phyloP scores from a whole-genome alignment of 2,888 invertebrate species.

The Herminia tarsipennalis region DNA sequence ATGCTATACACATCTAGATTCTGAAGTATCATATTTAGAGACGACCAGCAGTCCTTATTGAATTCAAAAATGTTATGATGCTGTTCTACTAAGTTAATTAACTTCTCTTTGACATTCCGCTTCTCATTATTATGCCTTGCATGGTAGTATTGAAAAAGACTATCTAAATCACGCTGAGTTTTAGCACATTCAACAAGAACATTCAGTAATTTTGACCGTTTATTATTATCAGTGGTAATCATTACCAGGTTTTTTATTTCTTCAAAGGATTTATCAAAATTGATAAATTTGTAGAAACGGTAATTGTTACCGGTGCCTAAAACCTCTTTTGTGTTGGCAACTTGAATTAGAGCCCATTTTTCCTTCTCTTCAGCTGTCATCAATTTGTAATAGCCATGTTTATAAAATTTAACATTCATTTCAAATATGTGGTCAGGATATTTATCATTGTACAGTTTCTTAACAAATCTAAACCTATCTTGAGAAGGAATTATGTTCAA shows the following conservation, averaged over 20 bases:
- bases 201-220: conserved; percentile 49
- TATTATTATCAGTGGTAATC: conserved; percentile 41
- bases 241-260: conserved; percentile 53
- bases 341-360: conserved; percentile 59
- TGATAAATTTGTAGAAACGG: conserved; percentile 60
- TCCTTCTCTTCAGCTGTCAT: conserved; percentile 57
- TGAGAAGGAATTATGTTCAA: conserved; percentile 51
- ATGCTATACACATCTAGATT: conserved; percentile 54
- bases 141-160: conserved; percentile 58
- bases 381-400: conserved; percentile 41
- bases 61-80: conserved; percentile 55
- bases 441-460: conserved; percentile 50
- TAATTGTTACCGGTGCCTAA: conserved; percentile 52
- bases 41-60: conserved; percentile 57
- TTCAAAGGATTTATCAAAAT: conserved; percentile 54
- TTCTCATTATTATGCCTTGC: conserved; percentile 62
- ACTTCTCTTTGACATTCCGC: conserved; percentile 43
- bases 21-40: conserved; percentile 57
- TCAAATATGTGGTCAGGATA: conserved; percentile 58
- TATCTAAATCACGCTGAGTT: conserved; percentile 51
- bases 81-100: conserved; percentile 47
- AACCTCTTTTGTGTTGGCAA: conserved; percentile 51
- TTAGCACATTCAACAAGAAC: conserved; percentile 51
- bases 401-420: conserved; percentile 49
- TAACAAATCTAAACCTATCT: conserved; percentile 52